Evolutionary conservation across 2,888 invertebrate species (phyloP).

Genomic region (Agonum fuliginosum): DNA sequence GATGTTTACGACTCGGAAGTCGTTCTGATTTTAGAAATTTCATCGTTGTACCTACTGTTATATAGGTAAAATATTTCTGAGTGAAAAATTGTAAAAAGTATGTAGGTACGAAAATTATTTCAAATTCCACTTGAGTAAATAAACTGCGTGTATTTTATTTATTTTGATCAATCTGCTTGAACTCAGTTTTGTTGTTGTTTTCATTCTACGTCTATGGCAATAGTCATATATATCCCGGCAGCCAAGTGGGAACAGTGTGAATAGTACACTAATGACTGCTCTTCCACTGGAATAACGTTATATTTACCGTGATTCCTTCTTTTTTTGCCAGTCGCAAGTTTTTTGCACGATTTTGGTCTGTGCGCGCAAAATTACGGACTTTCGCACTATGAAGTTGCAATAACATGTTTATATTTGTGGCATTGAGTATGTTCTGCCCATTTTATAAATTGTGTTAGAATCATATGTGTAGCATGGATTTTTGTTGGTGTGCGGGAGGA

Average conservation of each 20-base stretch:
- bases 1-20: no score
- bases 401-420: conserved; percentile 17
- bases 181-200: background rate
- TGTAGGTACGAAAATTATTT: no score
- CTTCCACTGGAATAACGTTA: conserved; percentile 42
- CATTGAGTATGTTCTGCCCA: no score
- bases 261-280: conserved; percentile 31
- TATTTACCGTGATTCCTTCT: conserved; percentile 42
- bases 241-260: conserved; percentile 31
- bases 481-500: no score
- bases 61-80: no score
- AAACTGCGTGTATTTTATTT: background rate
- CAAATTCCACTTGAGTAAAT: background rate
- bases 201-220: background rate
- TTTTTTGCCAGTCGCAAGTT: conserved; percentile 21
- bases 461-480: no score
- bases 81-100: no score
- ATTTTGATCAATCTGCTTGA: background rate
- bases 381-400: conserved; percentile 17
- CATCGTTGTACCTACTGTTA: no score
- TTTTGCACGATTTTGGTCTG: conserved; percentile 24
- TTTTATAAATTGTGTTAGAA: conserved; percentile 17
- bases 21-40: no score
- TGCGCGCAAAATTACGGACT: conserved; percentile 24
- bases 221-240: conserved; percentile 9